Conservation (phyloP, 1,140 invertebrate species). For the Aricia agestis region DNA sequence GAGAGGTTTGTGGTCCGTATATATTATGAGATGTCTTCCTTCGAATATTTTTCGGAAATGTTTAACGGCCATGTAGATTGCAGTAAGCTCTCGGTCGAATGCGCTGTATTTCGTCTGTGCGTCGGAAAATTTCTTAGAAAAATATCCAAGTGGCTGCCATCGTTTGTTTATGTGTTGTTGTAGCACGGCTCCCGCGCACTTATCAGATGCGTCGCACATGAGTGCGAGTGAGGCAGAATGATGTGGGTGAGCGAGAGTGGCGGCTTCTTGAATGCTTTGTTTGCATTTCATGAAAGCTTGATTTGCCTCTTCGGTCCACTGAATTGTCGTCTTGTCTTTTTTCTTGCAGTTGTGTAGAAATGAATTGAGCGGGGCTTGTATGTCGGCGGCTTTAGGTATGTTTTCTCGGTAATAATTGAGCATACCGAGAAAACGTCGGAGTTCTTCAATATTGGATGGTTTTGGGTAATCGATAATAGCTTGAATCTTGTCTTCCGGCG, state of each 20-base stretch:
- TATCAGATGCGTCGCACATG: slow-evolving; percentile 16
- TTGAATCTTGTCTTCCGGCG: not conserved
- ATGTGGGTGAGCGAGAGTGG: slow-evolving; percentile 5
- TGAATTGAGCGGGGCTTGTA: not conserved
- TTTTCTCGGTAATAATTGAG: slow-evolving; percentile 23
- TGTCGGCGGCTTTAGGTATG: slow-evolving; percentile 18
- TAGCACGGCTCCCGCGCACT: slow-evolving; percentile 11
- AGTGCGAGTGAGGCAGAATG: not conserved
- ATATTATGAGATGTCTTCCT: slow-evolving; percentile 40
- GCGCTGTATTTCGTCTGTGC: slow-evolving; percentile 42
- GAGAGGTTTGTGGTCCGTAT: slow-evolving; percentile 64
- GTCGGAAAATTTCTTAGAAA: slow-evolving; percentile 45
- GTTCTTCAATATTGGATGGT: not conserved
- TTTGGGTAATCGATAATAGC: slow-evolving; percentile 25
- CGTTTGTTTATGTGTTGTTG: slow-evolving; percentile 19
- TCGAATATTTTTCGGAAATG: slow-evolving; percentile 50
- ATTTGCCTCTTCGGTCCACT: slow-evolving; percentile 18
- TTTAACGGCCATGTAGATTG: slow-evolving; percentile 41
- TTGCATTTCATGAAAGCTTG: slow-evolving; percentile 18
- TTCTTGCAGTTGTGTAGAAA: not conserved
- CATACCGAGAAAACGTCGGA: slow-evolving; percentile 19
- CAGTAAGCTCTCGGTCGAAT: slow-evolving; percentile 55
- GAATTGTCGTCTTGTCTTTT: not conserved
- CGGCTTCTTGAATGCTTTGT: slow-evolving; percentile 5
- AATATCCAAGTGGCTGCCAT: slow-evolving; percentile 58